phyloP scores from a whole-genome alignment of 2,888 invertebrate species.

The Zonitis immaculata region DNA sequence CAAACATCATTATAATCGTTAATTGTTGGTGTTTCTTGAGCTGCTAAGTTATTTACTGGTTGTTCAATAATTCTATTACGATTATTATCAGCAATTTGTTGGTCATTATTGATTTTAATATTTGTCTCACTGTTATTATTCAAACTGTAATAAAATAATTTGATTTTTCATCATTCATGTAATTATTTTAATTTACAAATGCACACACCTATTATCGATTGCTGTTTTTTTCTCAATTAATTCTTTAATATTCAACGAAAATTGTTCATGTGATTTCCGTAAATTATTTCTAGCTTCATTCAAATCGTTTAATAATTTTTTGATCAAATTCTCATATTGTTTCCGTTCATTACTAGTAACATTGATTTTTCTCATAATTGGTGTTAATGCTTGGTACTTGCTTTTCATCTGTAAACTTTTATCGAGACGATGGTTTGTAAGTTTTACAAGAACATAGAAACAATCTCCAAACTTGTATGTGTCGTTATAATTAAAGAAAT shows the following conservation, averaged over 20 bases:
- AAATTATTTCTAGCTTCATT: slow-evolving; percentile 37
- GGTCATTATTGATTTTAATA: neutral
- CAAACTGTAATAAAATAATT: neutral
- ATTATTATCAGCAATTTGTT: neutral
- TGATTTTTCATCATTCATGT: neutral
- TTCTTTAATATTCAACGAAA: slow-evolving; percentile 36
- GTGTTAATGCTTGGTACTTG: slow-evolving; percentile 45
- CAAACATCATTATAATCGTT: slow-evolving; percentile 10
- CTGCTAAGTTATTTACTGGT: slow-evolving; percentile 4
- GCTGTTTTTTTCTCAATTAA: slow-evolving; percentile 36
- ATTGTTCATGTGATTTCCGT: slow-evolving; percentile 34
- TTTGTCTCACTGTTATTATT: neutral
- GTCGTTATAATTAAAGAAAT: neutral
- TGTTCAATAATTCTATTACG: neutral
- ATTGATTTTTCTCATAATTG: slow-evolving; percentile 42
- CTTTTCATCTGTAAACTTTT: slow-evolving; percentile 47
- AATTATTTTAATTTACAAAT: too few relatives aligned
- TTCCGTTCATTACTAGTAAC: slow-evolving; percentile 40
- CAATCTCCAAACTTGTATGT: neutral
- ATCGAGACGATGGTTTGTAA: slow-evolving; percentile 4
- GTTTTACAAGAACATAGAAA: neutral
- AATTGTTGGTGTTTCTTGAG: neutral
- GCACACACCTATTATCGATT: slow-evolving; percentile 41
- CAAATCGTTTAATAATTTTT: slow-evolving; percentile 38
- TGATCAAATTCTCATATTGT: slow-evolving; percentile 40